These are phyloP conservation scores for Polydrusus cervinus DNA, from an alignment of 2,888 invertebrate genomes.

Conservation along the genomic window DNA sequence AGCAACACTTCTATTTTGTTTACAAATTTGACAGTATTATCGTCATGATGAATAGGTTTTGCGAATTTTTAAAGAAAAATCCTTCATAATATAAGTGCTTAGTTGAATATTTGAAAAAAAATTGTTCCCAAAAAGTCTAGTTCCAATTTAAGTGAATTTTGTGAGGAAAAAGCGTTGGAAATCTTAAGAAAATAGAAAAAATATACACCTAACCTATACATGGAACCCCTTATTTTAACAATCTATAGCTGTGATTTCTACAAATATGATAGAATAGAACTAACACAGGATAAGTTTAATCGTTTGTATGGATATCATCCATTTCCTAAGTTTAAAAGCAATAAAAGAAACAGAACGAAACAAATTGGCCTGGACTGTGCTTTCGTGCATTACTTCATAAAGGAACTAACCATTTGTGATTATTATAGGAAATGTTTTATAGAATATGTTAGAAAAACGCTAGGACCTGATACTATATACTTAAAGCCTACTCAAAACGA, in stretches of 20 bases:
- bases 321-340: neutral
- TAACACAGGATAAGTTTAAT: slow-evolving; percentile 11
- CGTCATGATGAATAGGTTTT: neutral
- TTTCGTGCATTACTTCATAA: slow-evolving; percentile 65
- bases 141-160: neutral
- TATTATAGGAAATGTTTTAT: slow-evolving; percentile 60
- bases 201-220: slow-evolving; percentile 21
- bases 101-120: neutral
- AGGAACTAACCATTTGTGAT: slow-evolving; percentile 62
- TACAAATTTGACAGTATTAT: neutral
- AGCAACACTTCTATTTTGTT: slow-evolving; percentile 17
- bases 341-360: slow-evolving; percentile 14
- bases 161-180: neutral
- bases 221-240: slow-evolving; percentile 20
- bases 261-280: slow-evolving; percentile 31
- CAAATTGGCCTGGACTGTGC: slow-evolving; percentile 60
- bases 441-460: slow-evolving; percentile 23
- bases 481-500: slow-evolving; percentile 76
- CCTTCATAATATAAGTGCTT: neutral
- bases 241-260: slow-evolving; percentile 35
- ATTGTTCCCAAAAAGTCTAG: neutral
- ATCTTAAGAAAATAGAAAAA: neutral
- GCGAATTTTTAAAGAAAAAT: slow-evolving; percentile 2
- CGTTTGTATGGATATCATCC: neutral
- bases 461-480: slow-evolving; percentile 43